phyloP scores from a whole-genome alignment of 2,113 vertebrate genomes.

The Boleophthalmus pectinirostris region DNA sequence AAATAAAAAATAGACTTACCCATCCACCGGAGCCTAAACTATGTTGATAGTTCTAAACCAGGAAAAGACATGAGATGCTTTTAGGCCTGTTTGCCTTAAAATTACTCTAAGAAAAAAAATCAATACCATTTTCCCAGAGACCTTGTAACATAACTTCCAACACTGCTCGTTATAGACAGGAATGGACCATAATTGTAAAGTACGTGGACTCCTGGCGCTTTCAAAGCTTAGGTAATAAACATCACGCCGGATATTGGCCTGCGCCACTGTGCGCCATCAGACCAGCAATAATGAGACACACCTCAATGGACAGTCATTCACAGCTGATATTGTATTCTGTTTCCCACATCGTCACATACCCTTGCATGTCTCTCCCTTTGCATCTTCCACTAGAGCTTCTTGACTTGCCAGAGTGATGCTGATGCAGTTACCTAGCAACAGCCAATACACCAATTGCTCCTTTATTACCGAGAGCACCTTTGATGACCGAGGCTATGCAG shows the following conservation, averaged over 20 bases:
- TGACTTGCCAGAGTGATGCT: conserved; percentile 55
- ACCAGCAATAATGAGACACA: not conserved
- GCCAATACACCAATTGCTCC: conserved; percentile 50
- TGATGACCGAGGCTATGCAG: conserved; percentile 35
- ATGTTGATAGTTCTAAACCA: not conserved
- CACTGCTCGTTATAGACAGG: not conserved
- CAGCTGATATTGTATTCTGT: conserved; percentile 14
- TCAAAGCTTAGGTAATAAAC: conserved; percentile 2
- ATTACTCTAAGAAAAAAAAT: not conserved
- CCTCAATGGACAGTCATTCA: not conserved
- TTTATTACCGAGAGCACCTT: conserved; percentile 60
- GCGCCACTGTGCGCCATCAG: not conserved
- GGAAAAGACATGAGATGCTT: too few species aligned
- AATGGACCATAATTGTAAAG: not conserved
- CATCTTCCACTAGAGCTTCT: conserved; percentile 41
- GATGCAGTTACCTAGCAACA: conserved; percentile 79
- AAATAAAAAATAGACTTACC: too few species aligned
- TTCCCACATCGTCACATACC: conserved; percentile 35
- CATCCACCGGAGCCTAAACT: not conserved
- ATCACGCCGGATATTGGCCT: not conserved
- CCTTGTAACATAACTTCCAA: not conserved
- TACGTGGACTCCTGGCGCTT: conserved; percentile 1
- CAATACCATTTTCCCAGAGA: not conserved
- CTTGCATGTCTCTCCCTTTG: conserved; percentile 29
- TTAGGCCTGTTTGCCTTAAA: too few species aligned